These are phyloP conservation scores for Poicephalus meyeri DNA, from an alignment of 2,113 vertebrate species.

Conservation along the genomic window DNA sequence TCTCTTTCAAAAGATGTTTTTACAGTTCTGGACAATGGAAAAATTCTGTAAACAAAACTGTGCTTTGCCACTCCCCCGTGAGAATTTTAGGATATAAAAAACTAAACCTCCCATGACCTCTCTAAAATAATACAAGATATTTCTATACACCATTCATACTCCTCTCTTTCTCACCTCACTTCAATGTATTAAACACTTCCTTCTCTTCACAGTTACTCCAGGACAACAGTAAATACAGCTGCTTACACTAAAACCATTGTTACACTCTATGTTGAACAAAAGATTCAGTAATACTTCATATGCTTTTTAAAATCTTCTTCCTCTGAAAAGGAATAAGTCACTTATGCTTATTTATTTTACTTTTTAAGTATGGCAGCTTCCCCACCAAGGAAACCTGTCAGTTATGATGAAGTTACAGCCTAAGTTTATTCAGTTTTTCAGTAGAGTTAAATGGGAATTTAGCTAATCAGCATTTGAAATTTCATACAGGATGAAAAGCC, in stretches of 20 bases:
- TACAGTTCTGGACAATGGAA: background rate
- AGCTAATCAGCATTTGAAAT: background rate
- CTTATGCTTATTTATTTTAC: background rate
- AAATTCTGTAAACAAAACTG: background rate
- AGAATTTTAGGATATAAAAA: background rate
- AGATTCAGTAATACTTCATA: background rate
- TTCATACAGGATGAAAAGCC: conserved; percentile 30
- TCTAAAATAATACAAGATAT: background rate
- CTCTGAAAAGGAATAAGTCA: background rate
- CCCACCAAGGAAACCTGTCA: background rate
- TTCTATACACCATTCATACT: background rate
- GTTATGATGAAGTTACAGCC: background rate
- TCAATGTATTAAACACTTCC: background rate
- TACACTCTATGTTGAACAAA: background rate
- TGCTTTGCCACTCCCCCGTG: background rate
- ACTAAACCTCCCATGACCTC: background rate
- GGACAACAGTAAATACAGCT: background rate
- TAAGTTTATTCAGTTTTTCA: background rate
- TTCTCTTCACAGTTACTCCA: background rate
- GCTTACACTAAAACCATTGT: background rate
- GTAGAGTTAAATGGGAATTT: background rate
- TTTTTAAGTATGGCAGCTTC: background rate
- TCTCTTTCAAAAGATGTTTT: background rate
- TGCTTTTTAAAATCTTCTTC: background rate
- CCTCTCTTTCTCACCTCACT: background rate